Conservation (phyloP, 2,113 vertebrate species). For the Scortum barcoo region DNA sequence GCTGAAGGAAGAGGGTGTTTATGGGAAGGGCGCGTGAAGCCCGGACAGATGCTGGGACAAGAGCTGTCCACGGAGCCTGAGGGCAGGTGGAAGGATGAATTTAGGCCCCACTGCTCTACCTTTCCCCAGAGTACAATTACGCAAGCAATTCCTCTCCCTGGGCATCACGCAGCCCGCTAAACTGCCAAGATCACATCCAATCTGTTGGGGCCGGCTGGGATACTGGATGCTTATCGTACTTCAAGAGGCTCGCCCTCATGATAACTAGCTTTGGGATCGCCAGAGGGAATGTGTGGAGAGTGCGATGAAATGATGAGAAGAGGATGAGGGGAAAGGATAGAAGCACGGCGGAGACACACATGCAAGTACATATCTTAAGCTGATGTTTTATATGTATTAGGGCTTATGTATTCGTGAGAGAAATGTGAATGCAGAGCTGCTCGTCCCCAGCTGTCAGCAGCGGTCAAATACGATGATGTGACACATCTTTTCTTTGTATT, state of each 20-base stretch:
- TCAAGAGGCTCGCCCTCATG: constrained; percentile 62
- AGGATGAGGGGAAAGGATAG: constrained; percentile 51
- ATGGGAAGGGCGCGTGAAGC: constrained; percentile 43
- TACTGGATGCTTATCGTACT: constrained; percentile 67
- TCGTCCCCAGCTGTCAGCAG: constrained; percentile 40
- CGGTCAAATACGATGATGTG: constrained; percentile 38
- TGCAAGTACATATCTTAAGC: constrained; percentile 18
- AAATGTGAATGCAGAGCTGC: constrained; percentile 46
- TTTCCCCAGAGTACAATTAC: constrained; percentile 83
- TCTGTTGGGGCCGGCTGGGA: constrained; percentile 60
- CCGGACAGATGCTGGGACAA: constrained; percentile 34
- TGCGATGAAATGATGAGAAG: constrained; percentile 44
- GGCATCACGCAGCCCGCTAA: constrained; percentile 65
- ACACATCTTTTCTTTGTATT: constrained; percentile 51
- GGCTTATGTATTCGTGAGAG: constrained; percentile 45
- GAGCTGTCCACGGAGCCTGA: constrained; percentile 49
- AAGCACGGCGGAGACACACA: constrained; percentile 16
- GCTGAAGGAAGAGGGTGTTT: constrained; percentile 6
- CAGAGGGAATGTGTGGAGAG: constrained; percentile 47
- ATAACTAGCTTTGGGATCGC: constrained; percentile 63
- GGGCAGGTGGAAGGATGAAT: constrained; percentile 66
- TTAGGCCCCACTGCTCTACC: constrained; percentile 45
- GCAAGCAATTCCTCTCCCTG: constrained; percentile 73
- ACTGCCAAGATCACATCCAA: constrained; percentile 73
- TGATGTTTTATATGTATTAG: constrained; percentile 57